Evolutionary conservation across 2,888 invertebrate species (phyloP).

Genomic region (Leptothorax acervorum): DNA sequence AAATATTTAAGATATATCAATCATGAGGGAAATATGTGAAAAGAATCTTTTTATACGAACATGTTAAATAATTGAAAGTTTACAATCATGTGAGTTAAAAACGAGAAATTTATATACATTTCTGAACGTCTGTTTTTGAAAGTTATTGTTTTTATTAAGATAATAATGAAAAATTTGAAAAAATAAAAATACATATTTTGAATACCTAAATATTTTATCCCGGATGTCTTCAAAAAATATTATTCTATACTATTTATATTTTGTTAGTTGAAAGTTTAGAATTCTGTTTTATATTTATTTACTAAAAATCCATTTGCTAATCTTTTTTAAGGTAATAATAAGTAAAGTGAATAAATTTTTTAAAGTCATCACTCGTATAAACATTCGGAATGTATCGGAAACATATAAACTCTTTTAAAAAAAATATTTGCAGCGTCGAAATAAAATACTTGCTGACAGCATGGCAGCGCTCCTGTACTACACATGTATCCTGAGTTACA

Average conservation of each 20-base stretch:
- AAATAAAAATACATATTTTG: background rate
- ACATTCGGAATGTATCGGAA: background rate
- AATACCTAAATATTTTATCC: background rate
- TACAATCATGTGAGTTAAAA: background rate
- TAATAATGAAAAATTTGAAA: background rate
- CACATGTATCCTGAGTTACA: slow-evolving; percentile 5
- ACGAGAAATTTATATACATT: background rate
- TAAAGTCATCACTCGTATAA: background rate
- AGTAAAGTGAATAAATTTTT: background rate
- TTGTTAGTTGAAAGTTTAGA: background rate
- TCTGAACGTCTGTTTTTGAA: background rate
- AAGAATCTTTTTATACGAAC: background rate
- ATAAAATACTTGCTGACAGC: slow-evolving; percentile 40
- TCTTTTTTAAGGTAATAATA: background rate
- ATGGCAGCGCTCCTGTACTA: slow-evolving; percentile 13
- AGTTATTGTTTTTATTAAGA: background rate
- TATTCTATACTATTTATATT: background rate
- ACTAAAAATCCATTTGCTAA: background rate
- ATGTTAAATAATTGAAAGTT: background rate
- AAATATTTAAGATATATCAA: background rate
- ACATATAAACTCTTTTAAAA: background rate
- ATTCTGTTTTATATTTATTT: slow-evolving; percentile 16
- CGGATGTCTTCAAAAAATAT: background rate
- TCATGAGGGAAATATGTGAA: background rate
- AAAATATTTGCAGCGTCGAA: slow-evolving; percentile 11